Base-by-base conservation (phyloP, 1,140 invertebrate species). In the Scaptomyza hsui region DNA sequence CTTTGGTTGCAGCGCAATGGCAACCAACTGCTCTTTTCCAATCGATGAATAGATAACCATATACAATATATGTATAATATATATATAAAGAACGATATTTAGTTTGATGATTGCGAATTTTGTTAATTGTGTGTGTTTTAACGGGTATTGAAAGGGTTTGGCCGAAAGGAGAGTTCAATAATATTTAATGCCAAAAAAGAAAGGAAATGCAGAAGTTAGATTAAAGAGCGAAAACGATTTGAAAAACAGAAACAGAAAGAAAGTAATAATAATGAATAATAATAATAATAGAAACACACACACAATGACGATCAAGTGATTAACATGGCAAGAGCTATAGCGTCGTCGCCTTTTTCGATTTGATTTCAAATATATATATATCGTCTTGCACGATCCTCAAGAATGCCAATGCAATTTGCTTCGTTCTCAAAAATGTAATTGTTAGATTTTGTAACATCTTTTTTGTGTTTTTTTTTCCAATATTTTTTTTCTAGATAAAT, bases 1-100 rank as follows among this genome's bases (percentile, higher is more conserved):
- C 75, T 78, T 12, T 86, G 82, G 71, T 86, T 70, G 82, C 82
- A 88, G 82, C 78, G 62, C 60, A 56, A 65, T 82, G 78, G 82
- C 81, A 88, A 86, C 81, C 82, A 88, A 78, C 81, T 77, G 52
- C 16, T 37, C 4, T 24, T 24, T 24, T 24, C 24, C 24, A 24
- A 24, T 37, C 24, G 32, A 37, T 18, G 49, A n/a, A n/a, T n/a
- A n/a, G n/a, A 39, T 37, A 9, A 37, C 10, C 7, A 21, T 65
- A 42, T 39, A 62, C 49, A 47, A 49, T 19, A 42, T 61, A 60
- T 44, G 35, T 56, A 32, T 32, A 32, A 32, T 37, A n/a, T 4
- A 37, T n/a, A n/a, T n/a, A n/a, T n/a, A n/a, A n/a, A n/a, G n/a
- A 37, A 37, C 12, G 32, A 37, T 37, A 37, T 37, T 37, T 37